Percentiles rank a stretch among this genome's conserved stretches.
phyloP scores from a whole-genome alignment of 2,113 vertebrate genomes.

The Prionailurus bengalensis region DNA sequence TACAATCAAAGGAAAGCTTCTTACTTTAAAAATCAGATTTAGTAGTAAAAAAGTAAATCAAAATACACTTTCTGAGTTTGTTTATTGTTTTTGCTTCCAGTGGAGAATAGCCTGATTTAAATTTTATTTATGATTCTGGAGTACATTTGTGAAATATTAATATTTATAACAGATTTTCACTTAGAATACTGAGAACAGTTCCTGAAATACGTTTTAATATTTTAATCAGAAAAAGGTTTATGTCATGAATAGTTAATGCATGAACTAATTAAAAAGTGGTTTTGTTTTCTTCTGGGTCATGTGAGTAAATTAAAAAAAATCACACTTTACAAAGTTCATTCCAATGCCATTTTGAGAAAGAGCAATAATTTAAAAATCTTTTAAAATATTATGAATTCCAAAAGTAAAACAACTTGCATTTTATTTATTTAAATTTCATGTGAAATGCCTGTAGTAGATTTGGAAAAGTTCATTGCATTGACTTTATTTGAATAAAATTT shows the following conservation, averaged over 20 bases:
- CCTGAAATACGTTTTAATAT: background rate
- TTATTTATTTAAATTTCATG: background rate
- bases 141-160: background rate
- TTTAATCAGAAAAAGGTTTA: constrained; percentile 39
- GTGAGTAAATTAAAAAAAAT: background rate
- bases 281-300: background rate
- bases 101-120: background rate
- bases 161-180: background rate
- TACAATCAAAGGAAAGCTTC: background rate
- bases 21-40: constrained; percentile 37
- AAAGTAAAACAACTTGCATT: background rate
- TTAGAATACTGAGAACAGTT: background rate
- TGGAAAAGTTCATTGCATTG: background rate
- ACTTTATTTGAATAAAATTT: background rate
- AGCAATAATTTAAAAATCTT: constrained; percentile 7
- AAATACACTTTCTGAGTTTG: background rate
- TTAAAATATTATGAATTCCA: background rate
- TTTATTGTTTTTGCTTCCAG: background rate
- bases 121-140: background rate
- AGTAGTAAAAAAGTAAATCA: background rate
- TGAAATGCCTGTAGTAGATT: background rate
- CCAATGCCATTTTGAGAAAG: constrained; percentile 3
- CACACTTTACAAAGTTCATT: constrained; percentile 18
- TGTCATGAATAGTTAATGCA: background rate
- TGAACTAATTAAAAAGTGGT: constrained; percentile 23